Percentiles rank a stretch among this genome's conserved stretches.
phyloP scores from a whole-genome alignment of 2,888 invertebrate genomes.

The Rhogogaster chlorosoma region DNA sequence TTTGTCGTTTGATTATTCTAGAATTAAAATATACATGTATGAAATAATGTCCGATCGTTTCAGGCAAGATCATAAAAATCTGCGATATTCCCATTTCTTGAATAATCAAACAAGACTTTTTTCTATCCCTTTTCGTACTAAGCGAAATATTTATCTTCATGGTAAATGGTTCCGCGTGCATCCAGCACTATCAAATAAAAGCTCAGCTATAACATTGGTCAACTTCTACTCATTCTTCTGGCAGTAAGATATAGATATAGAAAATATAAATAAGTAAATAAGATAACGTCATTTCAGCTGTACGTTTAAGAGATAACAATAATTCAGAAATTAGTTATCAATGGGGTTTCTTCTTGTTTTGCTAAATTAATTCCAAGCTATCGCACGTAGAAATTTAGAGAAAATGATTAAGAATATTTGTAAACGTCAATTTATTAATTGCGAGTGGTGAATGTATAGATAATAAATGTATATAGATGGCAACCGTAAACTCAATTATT shows the following conservation, averaged over 20 bases:
- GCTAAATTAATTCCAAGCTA: background rate
- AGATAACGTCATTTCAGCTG: background rate
- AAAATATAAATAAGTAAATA: background rate
- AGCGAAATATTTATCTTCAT: background rate
- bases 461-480: background rate
- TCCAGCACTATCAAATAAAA: background rate
- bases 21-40: background rate
- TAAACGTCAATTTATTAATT: background rate
- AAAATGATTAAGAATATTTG: background rate
- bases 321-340: background rate
- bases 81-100: background rate
- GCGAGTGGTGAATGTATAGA: background rate
- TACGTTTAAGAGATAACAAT: background rate
- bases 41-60: background rate
- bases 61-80: background rate
- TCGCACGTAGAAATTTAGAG: background rate
- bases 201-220: background rate
- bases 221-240: background rate
- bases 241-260: background rate
- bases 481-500: background rate
- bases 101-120: constrained; percentile 1
- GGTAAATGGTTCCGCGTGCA: background rate
- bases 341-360: background rate
- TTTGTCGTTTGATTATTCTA: background rate
- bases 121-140: background rate